Base-by-base conservation (phyloP, 2,888 invertebrate species). In the Automeris io region DNA sequence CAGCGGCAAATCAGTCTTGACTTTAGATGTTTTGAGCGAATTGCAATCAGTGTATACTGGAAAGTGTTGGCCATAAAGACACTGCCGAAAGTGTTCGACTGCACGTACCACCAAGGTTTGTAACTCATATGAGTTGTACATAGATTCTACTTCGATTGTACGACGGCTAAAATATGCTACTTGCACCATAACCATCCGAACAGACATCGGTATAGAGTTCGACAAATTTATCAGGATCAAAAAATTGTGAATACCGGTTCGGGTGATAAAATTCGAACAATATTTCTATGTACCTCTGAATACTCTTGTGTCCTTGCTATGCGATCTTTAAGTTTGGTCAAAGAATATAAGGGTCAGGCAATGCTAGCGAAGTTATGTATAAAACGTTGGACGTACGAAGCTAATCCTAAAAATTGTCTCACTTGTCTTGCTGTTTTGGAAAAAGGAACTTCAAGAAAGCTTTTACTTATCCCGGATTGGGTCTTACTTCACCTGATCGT, bases 391-490 rank as follows among this genome's bases (percentile, higher is more conserved):
- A 51, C 47, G 8, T 51, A 51, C 0, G 43, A 39, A 0, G 47
- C 49, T 3, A 49, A 13, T 1, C 50, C 50, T 1, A 43, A 22
- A 22, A 49, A 47, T 13, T 53, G 58, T 7, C 56, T 16, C 0
- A 60, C 45, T 21, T 63, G 54, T 11, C 51, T 57, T 0, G 33
- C 48, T 0, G 26, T 56, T 4, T 22, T 51, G 1, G 60, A 61
- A 1, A 50, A 16, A 0, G 59, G 56, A 1, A 59, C 43, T 31
- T 57, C 55, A 0, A 41, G 8, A 0, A 65, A 31, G 61, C 61
- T 21, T 61, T 47, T 0, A 59, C 41, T 21, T 59, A 62, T 7
- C 33, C 35, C 1, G 55, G 52, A 18, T 53, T 62, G 0, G 61
- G 62, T 0, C 43, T 18, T 0, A 62, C 54, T 33, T 57, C 39